phyloP scores from a whole-genome alignment of 2,113 vertebrate genomes.

The Anhinga rufa region DNA sequence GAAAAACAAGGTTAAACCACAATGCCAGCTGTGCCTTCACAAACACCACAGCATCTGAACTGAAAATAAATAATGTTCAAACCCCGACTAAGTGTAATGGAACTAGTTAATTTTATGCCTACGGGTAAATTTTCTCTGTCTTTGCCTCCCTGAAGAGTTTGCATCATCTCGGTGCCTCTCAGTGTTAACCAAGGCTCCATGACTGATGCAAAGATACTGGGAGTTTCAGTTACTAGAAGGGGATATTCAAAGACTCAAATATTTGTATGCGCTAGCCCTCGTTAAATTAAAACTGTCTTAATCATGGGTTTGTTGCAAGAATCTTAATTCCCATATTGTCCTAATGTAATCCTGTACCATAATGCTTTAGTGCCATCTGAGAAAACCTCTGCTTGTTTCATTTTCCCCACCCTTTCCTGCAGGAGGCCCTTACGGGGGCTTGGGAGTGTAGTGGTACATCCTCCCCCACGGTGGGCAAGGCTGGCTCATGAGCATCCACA shows the following conservation, averaged over 20 bases:
- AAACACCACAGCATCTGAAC: not conserved
- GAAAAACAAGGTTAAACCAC: not conserved
- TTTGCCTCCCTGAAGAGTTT: not conserved
- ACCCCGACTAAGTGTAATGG: not conserved
- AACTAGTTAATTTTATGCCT: not conserved
- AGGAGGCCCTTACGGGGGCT: not conserved
- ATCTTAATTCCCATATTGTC: not conserved
- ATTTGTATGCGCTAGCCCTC: not conserved
- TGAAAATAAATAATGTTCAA: not conserved
- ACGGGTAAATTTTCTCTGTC: not conserved
- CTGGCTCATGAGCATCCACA: not conserved
- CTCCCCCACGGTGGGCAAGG: not conserved
- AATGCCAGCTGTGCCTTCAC: not conserved
- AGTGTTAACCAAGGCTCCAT: not conserved
- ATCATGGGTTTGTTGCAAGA: not conserved
- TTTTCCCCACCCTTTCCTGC: not conserved
- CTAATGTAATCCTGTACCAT: not conserved
- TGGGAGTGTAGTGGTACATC: not conserved
- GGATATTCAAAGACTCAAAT: not conserved
- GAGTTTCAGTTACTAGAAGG: not conserved
- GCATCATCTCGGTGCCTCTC: not conserved
- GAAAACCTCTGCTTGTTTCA: not conserved
- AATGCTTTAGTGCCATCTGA: not conserved
- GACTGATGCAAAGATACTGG: not conserved
- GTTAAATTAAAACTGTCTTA: not conserved